Base-by-base conservation (phyloP, 1,140 invertebrate species). In the Drosophila insularis region DNA sequence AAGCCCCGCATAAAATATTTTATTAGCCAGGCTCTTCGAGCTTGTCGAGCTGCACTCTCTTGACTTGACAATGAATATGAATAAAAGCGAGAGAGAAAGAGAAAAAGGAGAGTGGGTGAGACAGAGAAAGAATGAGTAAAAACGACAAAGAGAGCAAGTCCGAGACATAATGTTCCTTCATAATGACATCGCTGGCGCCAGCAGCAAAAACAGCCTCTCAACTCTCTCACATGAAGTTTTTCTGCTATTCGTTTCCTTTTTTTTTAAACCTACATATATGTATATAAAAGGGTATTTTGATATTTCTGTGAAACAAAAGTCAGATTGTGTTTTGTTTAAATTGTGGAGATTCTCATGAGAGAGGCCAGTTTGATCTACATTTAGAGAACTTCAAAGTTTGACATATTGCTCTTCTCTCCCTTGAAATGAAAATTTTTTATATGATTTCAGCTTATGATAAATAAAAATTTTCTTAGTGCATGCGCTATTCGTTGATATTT, bases 1-100 rank as follows among this genome's bases (percentile, higher is more conserved):
- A 86, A 86, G 82, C 79, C 63, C 75, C 63, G 81, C 79, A 87
- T 82, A 86, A 87, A 87, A 86, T 86, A 86, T 86, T 86, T 86
- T 86, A 86, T 86, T 87, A 86, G 79, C 82, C 78, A 78, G 65
- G 27, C 32, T 37, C 23, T 55, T 53, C 53, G 39, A 61, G 31
- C 64, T 35, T 11, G 32, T 35, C 32, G 32, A 37, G 71, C 72
- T 81, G 78, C 73, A 77, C 39, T 64, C 27, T 46, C 46, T 43
- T 61, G 32, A 61, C 39, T 43, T 43, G 39, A 54, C 68, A 60
- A 53, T 40, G 11, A 62, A 23, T 27, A 13, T 39, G 13, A 2
- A 17, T n/a, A 11, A 8, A 14, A 8, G 14, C 17, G 35, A 31
- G n/a, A 11, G 10, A 13, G 5, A 4, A 4, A 5, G 4, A 14